Conservation (phyloP, 1,140 invertebrate species). For the Episyrphus balteatus region DNA sequence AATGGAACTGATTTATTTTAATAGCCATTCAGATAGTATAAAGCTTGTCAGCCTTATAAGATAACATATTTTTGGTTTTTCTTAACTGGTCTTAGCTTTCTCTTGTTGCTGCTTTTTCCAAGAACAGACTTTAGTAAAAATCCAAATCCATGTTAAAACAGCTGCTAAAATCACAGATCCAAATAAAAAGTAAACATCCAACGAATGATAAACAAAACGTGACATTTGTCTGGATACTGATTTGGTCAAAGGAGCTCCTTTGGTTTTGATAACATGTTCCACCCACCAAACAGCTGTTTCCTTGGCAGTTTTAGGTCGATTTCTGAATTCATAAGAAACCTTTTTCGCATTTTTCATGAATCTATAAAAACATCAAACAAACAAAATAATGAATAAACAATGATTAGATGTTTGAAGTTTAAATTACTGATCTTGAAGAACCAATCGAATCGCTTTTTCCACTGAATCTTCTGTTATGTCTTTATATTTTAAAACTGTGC, state of each 20-base stretch:
- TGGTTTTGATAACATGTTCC: constrained; percentile 39
- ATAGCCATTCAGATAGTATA: too few species aligned
- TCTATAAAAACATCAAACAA: constrained; percentile 5
- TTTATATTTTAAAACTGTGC: constrained; percentile 43
- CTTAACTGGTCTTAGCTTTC: too few species aligned
- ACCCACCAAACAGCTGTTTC: constrained; percentile 39
- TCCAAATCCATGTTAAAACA: too few species aligned
- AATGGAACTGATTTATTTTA: too few species aligned
- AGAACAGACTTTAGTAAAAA: too few species aligned
- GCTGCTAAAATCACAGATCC: not conserved
- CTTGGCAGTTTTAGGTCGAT: constrained; percentile 22
- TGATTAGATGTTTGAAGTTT: too few species aligned
- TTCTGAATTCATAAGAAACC: constrained; percentile 26
- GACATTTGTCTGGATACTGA: constrained; percentile 26
- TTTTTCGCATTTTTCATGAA: constrained; percentile 23
- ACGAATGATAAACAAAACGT: constrained; percentile 26
- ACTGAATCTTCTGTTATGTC: constrained; percentile 48
- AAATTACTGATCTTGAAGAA: too few species aligned
- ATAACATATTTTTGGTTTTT: too few species aligned
- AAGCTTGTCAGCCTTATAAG: too few species aligned
- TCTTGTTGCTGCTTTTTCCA: too few species aligned
- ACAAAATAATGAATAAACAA: too few species aligned
- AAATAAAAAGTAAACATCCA: constrained; percentile 20
- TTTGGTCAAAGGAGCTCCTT: constrained; percentile 34
- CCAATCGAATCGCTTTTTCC: too few species aligned